Conservation (phyloP, 37 sponge, comb jelly and placozoan species). For the Crambe crambe region DNA sequence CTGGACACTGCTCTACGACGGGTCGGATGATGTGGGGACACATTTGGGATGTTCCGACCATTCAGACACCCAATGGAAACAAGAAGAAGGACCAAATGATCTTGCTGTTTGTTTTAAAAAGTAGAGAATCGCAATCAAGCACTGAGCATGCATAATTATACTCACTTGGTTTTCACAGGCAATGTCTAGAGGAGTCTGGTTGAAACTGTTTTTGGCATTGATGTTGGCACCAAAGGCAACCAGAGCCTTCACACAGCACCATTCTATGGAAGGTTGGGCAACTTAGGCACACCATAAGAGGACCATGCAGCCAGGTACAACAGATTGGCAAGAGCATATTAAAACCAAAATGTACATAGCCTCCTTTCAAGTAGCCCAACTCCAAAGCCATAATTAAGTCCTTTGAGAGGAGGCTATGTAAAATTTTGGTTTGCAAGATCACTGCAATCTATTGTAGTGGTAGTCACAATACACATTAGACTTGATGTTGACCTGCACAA, state of each 20-base stretch:
- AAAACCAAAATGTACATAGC: too few species aligned
- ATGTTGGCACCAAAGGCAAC: constrained; percentile 46
- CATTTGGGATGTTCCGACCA: neutral
- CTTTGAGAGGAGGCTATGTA: too few species aligned
- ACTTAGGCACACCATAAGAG: neutral
- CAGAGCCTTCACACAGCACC: constrained; percentile 27
- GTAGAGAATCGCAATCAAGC: neutral
- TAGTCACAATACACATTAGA: too few species aligned
- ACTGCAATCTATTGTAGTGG: too few species aligned
- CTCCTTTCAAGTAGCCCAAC: too few species aligned
- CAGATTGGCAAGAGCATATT: too few species aligned
- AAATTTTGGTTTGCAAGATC: too few species aligned
- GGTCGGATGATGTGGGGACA: neutral
- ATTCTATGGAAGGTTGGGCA: constrained; percentile 3
- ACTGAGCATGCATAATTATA: neutral
- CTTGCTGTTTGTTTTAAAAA: constrained; percentile 25
- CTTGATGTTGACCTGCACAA: too few species aligned
- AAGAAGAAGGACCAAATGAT: constrained; percentile 20
- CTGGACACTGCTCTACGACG: neutral
- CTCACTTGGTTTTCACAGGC: constrained; percentile 20
- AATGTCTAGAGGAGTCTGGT: constrained; percentile 48
- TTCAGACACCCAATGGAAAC: constrained; percentile 18
- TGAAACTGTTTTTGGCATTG: constrained; percentile 22
- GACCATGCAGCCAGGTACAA: too few species aligned
- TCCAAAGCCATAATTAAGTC: too few species aligned